These are phyloP conservation scores for Drosophila imparisetae DNA, from an alignment of 2,888 invertebrate genomes.

Conservation along the genomic window DNA sequence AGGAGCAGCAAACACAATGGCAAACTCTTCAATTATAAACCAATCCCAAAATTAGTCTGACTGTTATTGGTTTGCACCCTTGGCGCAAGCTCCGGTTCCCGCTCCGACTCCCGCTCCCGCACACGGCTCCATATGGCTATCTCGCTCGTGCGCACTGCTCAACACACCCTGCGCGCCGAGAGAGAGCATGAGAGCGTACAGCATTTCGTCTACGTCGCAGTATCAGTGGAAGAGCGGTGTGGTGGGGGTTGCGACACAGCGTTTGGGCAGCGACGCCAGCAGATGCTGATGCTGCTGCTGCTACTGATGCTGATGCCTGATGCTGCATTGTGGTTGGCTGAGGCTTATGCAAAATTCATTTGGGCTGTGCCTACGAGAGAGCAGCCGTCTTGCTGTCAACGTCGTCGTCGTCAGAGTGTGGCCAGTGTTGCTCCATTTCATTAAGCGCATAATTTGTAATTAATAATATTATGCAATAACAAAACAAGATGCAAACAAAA, in stretches of 20 bases:
- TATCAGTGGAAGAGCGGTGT: slow-evolving; percentile 4
- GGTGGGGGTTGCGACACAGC: slow-evolving; percentile 22
- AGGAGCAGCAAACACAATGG: slow-evolving; percentile 67
- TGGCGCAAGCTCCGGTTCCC: slow-evolving; percentile 52
- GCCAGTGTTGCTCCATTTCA: slow-evolving; percentile 58
- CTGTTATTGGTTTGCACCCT: slow-evolving; percentile 83
- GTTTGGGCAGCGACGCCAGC: slow-evolving; percentile 27
- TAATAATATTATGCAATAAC: slow-evolving; percentile 66
- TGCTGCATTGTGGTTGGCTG: slow-evolving; percentile 82
- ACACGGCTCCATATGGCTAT: slow-evolving; percentile 34
- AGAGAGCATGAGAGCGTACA: slow-evolving; percentile 25
- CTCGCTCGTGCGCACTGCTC: slow-evolving; percentile 39
- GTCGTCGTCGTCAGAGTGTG: slow-evolving; percentile 15
- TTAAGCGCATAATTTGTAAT: slow-evolving; percentile 76
- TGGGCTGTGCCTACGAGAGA: slow-evolving; percentile 57
- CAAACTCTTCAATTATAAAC: slow-evolving; percentile 83
- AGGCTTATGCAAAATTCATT: slow-evolving; percentile 79
- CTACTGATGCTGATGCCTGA: slow-evolving; percentile 28
- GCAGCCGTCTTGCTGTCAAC: slow-evolving; percentile 38
- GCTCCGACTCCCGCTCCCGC: slow-evolving; percentile 21
- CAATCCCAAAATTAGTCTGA: slow-evolving; percentile 83
- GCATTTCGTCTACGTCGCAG: slow-evolving; percentile 21
- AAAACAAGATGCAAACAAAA: slow-evolving; percentile 24
- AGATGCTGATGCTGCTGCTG: slow-evolving; percentile 14
- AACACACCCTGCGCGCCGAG: slow-evolving; percentile 60